Evolutionary conservation across 2,888 invertebrate genomes (phyloP), one percentile per base, ranked within the genome.

Genomic region (Ganaspis brasiliensis): DNA sequence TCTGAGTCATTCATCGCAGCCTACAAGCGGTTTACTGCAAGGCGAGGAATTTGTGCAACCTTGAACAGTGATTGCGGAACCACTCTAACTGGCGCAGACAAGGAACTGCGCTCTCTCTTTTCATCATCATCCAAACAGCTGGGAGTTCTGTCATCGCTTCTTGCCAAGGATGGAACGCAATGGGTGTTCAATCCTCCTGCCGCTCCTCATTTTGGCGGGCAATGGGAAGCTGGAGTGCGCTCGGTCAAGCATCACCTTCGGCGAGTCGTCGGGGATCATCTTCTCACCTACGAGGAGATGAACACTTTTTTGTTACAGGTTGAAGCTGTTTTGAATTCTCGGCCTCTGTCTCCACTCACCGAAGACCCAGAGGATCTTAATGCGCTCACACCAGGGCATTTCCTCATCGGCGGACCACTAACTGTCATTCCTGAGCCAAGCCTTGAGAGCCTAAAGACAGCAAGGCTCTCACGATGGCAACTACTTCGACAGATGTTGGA

Each of bases 221-320:
- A 52, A 4, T 52, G 52, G 52, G 52, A 89, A 72, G 81, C 84
- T 1, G 83, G 82, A 31, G 83, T 88, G 0, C 86, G 85, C 49
- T 83, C 82, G 0, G 78, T 82, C 0, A 52, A 52, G 19, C 8
- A 16, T 1, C 16, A 52, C n/a, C 52, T 52, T 16, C n/a, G 19
- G 4, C 52, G 52, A 10, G 52, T 52, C 8, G 1, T 16, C 16
- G 52, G 52, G 8, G 16, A 52, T 16, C 52, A 52, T 16, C 16
- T 52, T 16, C 52, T 89, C 9, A 89, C 82, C 0, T 86, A 79
- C 59, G 86, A 88, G 74, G 86, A 89, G 57, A 80, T 87, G 52
- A 16, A 8, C 8, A 52, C 52, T 1, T 52, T 52, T 52, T n/a
- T 52, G 14, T 52, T 16, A 16, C 52, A 52, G 52, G 16, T 52